Base-by-base conservation (phyloP, 1,140 invertebrate genomes). In the Papilio xuthus region DNA sequence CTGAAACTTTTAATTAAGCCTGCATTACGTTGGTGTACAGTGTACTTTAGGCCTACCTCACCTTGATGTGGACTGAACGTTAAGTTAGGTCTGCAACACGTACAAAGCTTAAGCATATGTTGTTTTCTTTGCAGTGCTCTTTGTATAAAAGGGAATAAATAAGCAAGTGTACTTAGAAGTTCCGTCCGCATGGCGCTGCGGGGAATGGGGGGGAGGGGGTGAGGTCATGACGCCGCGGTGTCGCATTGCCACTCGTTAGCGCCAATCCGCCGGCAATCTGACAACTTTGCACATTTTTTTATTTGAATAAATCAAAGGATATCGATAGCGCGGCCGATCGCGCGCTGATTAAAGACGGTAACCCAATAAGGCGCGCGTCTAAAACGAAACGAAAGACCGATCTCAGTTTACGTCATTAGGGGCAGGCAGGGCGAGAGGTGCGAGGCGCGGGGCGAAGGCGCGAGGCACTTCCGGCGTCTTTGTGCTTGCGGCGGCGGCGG, bases 261-360 rank as follows among this genome's bases (percentile, higher is more conserved):
- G 83, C 80, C 81, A 80, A 81, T 85, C 82, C 80, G 80, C 77
- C 75, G 53, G 32, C 53, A 63, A 63, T 41, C 50, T 76, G 74
- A 60, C 74, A 76, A 76, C 53, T 76, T 63, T 37, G 74, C 28
- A 84, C 80, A 79, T 83, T 87, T 90, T 90, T 90, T 88, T 86
- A 84, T 85, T 80, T 79, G 82, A 76, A 23, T 72, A 80, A 91
- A 87, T 89, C 83, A 89, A 89, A 90, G 85, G 88, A 73, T 84
- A 85, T 83, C 85, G 89, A 89, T 91, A 89, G 85, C 82, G 82
- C 82, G 84, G 78, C 28, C 74, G 42, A 74, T 74, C 41, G 73
- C 82, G 67, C 85, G 78, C 79, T 92, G 88, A 92, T 92, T 90
- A 92, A 92, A 92, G 89, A 82, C 83, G 87, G 90, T 91, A 92